These are phyloP conservation scores for Gymnothorax javanicus DNA, from an alignment of 2,797 vertebrate species.

Conservation along the genomic window DNA sequence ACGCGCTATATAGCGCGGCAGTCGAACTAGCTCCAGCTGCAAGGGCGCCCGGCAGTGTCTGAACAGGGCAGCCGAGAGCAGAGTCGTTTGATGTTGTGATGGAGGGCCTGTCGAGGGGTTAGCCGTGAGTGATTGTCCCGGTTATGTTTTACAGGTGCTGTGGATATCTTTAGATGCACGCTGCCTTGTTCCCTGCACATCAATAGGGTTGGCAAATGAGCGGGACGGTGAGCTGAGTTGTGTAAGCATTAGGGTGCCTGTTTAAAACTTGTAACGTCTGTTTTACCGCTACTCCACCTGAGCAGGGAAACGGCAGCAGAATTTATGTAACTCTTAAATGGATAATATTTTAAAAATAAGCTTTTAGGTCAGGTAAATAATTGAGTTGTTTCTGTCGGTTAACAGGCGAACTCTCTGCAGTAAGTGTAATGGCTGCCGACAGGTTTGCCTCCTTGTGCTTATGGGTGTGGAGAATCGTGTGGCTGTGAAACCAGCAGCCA, in stretches of 20 bases:
- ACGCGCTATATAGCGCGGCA: background rate
- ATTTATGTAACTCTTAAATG: background rate
- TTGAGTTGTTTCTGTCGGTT: background rate
- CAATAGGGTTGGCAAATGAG: background rate
- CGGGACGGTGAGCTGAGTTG: background rate
- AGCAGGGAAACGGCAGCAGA: background rate
- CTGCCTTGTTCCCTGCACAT: background rate
- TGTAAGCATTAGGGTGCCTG: background rate
- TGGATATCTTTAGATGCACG: background rate
- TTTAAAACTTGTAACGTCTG: background rate
- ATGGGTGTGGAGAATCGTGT: background rate
- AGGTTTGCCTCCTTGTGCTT: background rate
- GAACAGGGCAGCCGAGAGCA: background rate
- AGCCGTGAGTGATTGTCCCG: background rate
- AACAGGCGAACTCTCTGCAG: conserved; percentile 7
- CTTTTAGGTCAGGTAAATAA: conserved; percentile 1
- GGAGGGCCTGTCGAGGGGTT: background rate
- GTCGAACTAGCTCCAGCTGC: background rate
- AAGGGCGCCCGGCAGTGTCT: background rate
- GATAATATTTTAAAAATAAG: background rate
- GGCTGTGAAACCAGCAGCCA: conserved; percentile 3
- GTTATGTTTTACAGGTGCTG: background rate
- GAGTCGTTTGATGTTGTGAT: background rate
- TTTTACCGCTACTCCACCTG: background rate
- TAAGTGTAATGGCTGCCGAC: background rate